Evolutionary conservation across 2,797 vertebrate genomes (phyloP), one percentile per base, ranked within the genome.

Genomic region (Manis javanica): DNA sequence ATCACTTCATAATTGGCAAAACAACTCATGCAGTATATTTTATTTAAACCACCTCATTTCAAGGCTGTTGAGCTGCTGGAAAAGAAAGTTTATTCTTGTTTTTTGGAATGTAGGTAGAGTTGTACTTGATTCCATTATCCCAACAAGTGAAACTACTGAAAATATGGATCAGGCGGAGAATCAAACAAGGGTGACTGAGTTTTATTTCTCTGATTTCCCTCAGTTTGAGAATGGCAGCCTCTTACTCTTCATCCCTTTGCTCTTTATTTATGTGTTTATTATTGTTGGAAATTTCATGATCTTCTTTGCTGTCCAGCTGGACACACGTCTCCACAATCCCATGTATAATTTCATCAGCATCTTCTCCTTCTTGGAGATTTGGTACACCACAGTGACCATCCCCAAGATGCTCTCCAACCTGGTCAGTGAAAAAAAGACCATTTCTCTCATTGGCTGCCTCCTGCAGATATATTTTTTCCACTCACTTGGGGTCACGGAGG

Each of bases 391-490:
- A 0, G 69, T 77, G 6, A 97, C 96, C 31, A 94, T 98, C 26
- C 97, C 96, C 29, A 98, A 97, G 91, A 97, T 97, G 84, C 68
- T 98, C 7, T 86, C 92, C 68, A 97, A 96, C 85, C 37, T 97
- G 37, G 1, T 96, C 46, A 87, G 79, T 51, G 74, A 82, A 12
- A 85, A 85, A 68, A 96, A 91, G 42, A 66, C 63, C n/a, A 98
- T 98, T 39, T 97, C 96, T 9, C 88, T 97, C 29, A 2, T 14
- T 19, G 90, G 94, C 2, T 98, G 98, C 31, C 86, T 97, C 39
- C 49, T 97, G 68, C 97, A 98, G 86, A 96, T 98, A 81, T 97
- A 96, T 49, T 98, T 98, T 75, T 96, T 98, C 83, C 97, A 97
- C 15, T 94, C 87, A 2, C 59, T 96, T 2, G 96, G 97, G 7